A percentile compares a stretch with the other conserved stretches of the same genome.
Evolutionary conservation across 1,140 invertebrate genomes (phyloP).

Genomic region (Lordiphosa collinella): DNA sequence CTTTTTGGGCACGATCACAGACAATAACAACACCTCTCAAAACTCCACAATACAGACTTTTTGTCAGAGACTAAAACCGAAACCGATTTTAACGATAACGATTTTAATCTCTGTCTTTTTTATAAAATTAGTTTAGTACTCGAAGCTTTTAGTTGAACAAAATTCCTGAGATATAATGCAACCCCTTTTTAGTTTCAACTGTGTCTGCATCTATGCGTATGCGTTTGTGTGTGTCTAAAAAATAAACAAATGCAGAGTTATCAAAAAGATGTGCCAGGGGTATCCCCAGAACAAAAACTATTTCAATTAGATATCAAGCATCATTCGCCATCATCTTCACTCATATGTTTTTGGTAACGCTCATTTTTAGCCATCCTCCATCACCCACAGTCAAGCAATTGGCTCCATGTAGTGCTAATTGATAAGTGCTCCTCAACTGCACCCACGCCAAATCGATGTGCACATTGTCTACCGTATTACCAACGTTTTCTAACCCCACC

Average conservation of each 20-base stretch:
- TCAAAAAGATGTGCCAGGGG: constrained; percentile 36
- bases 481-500: constrained; percentile 7
- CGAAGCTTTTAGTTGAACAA: constrained; percentile 32
- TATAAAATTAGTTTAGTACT: constrained; percentile 14
- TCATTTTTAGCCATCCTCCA: constrained; percentile 47
- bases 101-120: too few relatives aligned
- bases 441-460: constrained; percentile 65
- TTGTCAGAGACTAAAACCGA: not conserved
- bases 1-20: constrained; percentile 52
- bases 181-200: constrained; percentile 33
- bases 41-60: constrained; percentile 12
- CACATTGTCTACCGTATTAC: constrained; percentile 6
- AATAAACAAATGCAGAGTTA: constrained; percentile 50
- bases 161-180: constrained; percentile 33
- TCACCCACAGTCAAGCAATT: constrained; percentile 43
- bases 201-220: constrained; percentile 18
- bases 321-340: constrained; percentile 32
- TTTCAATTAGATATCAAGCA: constrained; percentile 2
- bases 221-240: constrained; percentile 30
- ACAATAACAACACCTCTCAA: constrained; percentile 26
- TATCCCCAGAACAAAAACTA: constrained; percentile 1
- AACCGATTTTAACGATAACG: too few relatives aligned
- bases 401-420: constrained; percentile 57
- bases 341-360: constrained; percentile 54
- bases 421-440: constrained; percentile 36